Evolutionary conservation across 2,888 invertebrate species (phyloP).

Genomic region (Pandemis corylana): DNA sequence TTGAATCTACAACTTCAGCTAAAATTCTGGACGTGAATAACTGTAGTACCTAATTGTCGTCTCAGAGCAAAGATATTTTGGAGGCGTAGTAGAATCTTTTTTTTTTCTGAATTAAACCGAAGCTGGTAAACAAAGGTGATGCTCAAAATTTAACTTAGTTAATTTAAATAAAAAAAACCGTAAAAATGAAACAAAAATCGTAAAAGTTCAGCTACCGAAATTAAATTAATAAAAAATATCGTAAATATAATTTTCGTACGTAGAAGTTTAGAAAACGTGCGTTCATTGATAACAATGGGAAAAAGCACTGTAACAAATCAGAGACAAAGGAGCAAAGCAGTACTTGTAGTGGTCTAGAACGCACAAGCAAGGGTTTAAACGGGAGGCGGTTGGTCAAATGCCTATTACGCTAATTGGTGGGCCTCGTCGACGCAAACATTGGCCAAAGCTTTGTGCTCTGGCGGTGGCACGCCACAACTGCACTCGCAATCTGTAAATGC

Average conservation of each 20-base stretch:
- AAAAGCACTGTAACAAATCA: too few species aligned
- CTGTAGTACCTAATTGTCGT: not conserved
- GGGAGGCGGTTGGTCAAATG: conserved; percentile 55
- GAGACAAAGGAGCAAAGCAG: not conserved
- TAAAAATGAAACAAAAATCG: too few species aligned
- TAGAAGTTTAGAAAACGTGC: not conserved
- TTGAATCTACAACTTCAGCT: conserved; percentile 10
- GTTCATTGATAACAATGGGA: too few species aligned
- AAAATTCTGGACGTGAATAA: conserved; percentile 2
- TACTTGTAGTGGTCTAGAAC: conserved; percentile 1
- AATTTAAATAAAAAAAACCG: too few species aligned
- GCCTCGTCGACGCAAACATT: conserved; percentile 55
- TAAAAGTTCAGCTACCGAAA: too few species aligned
- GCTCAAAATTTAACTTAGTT: too few species aligned
- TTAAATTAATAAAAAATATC: too few species aligned
- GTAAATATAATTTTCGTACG: too few species aligned
- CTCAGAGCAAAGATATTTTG: not conserved
- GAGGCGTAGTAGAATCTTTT: not conserved
- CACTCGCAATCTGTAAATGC: conserved; percentile 68
- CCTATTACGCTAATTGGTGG: conserved; percentile 68
- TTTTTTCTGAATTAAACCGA: too few species aligned
- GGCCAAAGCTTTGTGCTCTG: conserved; percentile 61
- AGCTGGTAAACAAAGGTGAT: too few species aligned
- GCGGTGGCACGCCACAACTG: conserved; percentile 61
- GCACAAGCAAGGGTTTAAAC: conserved; percentile 41